Evolutionary conservation across 2,113 vertebrate species (phyloP).

Genomic region (Anhinga anhinga): DNA sequence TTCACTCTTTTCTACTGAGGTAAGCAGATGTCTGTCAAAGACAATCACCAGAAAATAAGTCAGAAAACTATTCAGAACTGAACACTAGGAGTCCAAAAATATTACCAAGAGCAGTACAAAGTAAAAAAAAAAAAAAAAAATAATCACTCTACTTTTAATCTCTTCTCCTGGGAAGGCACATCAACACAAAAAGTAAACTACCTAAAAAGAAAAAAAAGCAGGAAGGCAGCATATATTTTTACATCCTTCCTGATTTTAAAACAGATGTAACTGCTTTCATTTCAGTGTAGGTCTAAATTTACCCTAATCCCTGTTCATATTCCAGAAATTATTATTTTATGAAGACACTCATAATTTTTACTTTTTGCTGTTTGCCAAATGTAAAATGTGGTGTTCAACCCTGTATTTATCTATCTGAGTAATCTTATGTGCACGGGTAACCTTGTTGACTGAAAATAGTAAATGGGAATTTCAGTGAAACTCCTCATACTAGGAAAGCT

Average conservation of each 20-base stretch:
- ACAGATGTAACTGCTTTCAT: not conserved
- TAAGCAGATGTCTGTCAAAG: not conserved
- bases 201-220: not conserved
- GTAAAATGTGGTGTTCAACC: not conserved
- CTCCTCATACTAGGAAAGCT: not conserved
- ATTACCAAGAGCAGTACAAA: not conserved
- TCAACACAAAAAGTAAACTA: not conserved
- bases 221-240: not conserved
- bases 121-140: not conserved
- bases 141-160: not conserved
- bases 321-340: not conserved
- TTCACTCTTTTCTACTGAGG: not conserved
- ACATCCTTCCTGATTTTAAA: not conserved
- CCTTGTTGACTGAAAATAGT: not conserved
- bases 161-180: not conserved
- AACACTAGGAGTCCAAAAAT: not conserved
- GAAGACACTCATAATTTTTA: not conserved
- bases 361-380: not conserved
- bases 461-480: not conserved
- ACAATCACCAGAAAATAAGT: not conserved
- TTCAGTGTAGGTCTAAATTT: not conserved
- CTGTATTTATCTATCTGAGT: not conserved
- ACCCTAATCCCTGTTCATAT: not conserved
- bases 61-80: not conserved
- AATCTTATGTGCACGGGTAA: not conserved